phyloP scores from a whole-genome alignment of 2,113 vertebrate genomes.

The Hemicordylus capensis region DNA sequence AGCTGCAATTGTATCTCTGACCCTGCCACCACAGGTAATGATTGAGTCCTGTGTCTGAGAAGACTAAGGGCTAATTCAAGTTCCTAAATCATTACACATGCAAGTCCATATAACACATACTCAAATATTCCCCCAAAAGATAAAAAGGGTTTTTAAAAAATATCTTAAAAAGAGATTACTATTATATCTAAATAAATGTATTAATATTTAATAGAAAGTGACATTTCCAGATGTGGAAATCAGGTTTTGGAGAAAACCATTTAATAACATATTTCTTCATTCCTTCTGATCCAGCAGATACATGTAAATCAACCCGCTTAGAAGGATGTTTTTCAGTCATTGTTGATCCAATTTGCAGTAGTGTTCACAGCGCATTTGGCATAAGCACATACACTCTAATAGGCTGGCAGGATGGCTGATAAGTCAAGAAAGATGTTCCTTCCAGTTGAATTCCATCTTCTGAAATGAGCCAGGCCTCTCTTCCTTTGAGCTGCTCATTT shows the following conservation, averaged over 20 bases:
- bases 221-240: not conserved
- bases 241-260: slow-evolving; percentile 3
- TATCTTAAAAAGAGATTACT: not conserved
- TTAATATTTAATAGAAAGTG: not conserved
- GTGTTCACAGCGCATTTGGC: slow-evolving; percentile 46
- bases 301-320: fast-evolving
- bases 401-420: slow-evolving; percentile 43
- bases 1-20: no score
- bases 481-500: not conserved
- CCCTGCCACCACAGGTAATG: no score
- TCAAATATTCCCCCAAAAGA: not conserved
- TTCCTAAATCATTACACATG: not conserved
- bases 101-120: not conserved
- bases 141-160: not conserved
- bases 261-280: slow-evolving; percentile 5
- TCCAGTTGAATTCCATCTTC: slow-evolving; percentile 27
- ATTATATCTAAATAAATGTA: not conserved
- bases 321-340: slow-evolving; percentile 10
- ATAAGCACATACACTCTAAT: not conserved
- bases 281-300: slow-evolving; percentile 1
- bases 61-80: not conserved
- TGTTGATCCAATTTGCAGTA: slow-evolving; percentile 48
- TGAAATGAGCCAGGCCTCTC: slow-evolving; percentile 30
- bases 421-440: slow-evolving; percentile 45
- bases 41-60: no score